Evolutionary conservation across 1,140 invertebrate genomes (phyloP).

Genomic region (Scaptomyza graminum): DNA sequence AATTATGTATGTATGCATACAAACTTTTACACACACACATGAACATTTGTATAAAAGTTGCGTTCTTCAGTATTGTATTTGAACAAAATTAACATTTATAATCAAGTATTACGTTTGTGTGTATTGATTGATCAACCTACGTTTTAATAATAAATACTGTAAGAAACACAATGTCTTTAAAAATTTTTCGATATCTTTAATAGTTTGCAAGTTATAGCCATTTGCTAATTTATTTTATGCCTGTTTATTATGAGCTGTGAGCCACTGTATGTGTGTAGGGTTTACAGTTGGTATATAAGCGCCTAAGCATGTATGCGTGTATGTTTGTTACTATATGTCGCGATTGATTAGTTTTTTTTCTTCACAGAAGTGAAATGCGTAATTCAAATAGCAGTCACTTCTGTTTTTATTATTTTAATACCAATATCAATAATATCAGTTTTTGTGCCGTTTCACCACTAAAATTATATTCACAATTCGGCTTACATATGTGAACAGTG

Average conservation of each 20-base stretch:
- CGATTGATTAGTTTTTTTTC: conserved; percentile 11
- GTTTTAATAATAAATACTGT: too few relatives aligned
- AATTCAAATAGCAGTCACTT: conserved; percentile 25
- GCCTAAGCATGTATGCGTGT: conserved; percentile 21
- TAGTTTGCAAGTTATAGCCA: too few relatives aligned
- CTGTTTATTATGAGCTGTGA: too few relatives aligned
- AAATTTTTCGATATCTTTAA: too few relatives aligned
- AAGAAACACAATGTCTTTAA: too few relatives aligned
- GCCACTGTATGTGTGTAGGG: not conserved
- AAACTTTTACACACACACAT: not conserved
- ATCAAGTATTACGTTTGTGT: not conserved
- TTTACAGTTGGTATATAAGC: not conserved
- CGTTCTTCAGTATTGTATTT: not conserved
- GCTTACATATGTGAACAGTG: conserved; percentile 47
- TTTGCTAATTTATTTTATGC: too few relatives aligned
- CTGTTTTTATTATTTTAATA: conserved; percentile 30
- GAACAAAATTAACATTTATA: not conserved
- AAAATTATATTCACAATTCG: conserved; percentile 34
- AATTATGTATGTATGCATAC: not conserved
- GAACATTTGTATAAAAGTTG: not conserved
- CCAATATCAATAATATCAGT: too few relatives aligned
- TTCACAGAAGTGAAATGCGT: conserved; percentile 9
- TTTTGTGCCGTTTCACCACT: conserved; percentile 32
- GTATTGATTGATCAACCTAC: conserved; percentile 7
- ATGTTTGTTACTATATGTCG: conserved; percentile 9